Base-by-base conservation (phyloP, 2,888 invertebrate species). In the Anagyrus pseudococci region DNA sequence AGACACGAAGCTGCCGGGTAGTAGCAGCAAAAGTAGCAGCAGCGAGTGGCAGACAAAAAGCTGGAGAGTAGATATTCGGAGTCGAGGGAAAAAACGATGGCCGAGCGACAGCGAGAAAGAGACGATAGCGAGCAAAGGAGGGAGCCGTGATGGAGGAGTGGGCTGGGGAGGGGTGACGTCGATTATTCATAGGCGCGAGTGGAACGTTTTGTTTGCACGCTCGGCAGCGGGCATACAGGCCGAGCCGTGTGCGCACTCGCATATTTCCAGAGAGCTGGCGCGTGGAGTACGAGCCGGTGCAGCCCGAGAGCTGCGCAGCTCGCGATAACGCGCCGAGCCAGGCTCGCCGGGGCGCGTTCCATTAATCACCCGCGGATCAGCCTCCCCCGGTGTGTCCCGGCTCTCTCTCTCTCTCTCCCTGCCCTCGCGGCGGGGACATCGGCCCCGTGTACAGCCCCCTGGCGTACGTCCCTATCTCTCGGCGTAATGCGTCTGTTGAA, bases 161-260 rank as follows among this genome's bases (percentile, higher is more conserved):
- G 58, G 58, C 47, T 68, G 69, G 67, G 68, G 20, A 4, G 26
- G 29, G 55, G 47, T 7, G 44, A 61, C 74, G 72, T 69, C 74
- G 73, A 76, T 77, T 77, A 77, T 77, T 77, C 77, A 77, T 72
- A 49, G 69, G 68, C 61, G 66, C 60, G 52, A 20, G 23, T 8
- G n/a, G 25, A 23, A 17, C 58, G 53, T 60, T 64, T 53, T 64
- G 60, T 60, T 64, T 60, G 57, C 47, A 15, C 50, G 19, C n/a
- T n/a, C n/a, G n/a, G n/a, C n/a, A n/a, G n/a, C n/a, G 2, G 23
- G 54, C 22, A 29, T n/a, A 33, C 48, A 46, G 41, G 47, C 25
- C 56, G 40, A 52, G 40, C 29, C 23, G 57, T n/a, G n/a, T n/a
- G n/a, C n/a, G n/a, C n/a, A n/a, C n/a, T n/a, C 63, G 58, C 59